Evolutionary conservation across 1,140 invertebrate species (phyloP).

Genomic region (Bombus sylvicola): DNA sequence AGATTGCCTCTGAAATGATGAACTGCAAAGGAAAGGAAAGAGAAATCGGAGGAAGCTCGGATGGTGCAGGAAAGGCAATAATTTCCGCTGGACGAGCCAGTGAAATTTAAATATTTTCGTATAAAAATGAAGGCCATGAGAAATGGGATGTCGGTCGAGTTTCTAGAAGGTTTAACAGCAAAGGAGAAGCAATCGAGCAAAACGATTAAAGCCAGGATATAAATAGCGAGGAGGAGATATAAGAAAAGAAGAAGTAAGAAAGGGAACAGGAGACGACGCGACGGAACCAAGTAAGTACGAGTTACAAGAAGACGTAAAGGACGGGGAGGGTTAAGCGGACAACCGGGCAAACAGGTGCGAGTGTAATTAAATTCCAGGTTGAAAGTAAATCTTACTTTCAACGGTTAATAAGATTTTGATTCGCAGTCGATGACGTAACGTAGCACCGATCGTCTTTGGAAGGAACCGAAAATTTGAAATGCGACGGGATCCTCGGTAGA

Average conservation of each 20-base stretch:
- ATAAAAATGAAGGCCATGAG: slow-evolving; percentile 56
- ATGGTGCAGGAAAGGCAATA: slow-evolving; percentile 52
- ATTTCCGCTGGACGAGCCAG: slow-evolving; percentile 64
- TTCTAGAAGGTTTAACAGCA: not conserved
- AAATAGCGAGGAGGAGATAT: slow-evolving; percentile 38
- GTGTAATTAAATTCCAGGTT: slow-evolving; percentile 79
- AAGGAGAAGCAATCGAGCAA: slow-evolving; percentile 8
- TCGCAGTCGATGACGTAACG: slow-evolving; percentile 74
- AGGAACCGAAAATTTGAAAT: slow-evolving; percentile 34
- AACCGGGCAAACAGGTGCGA: slow-evolving; percentile 53
- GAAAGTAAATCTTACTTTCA: slow-evolving; percentile 77
- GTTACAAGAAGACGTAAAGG: slow-evolving; percentile 30
- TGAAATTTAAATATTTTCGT: slow-evolving; percentile 71
- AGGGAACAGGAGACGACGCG: not conserved
- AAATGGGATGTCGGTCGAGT: slow-evolving; percentile 50
- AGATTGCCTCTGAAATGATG: not conserved
- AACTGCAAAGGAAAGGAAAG: not conserved
- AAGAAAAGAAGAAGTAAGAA: not conserved
- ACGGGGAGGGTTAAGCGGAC: not conserved
- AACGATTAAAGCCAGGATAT: slow-evolving; percentile 10
- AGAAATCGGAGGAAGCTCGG: slow-evolving; percentile 33
- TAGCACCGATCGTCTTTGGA: slow-evolving; percentile 60
- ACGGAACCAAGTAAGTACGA: slow-evolving; percentile 8
- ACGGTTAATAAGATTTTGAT: slow-evolving; percentile 81
- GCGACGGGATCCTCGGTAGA: slow-evolving; percentile 13